A percentile compares a stretch with the other conserved stretches of the same genome.
Conservation (phyloP, 2,888 invertebrate genomes). For the Pilophorus perplexus region DNA sequence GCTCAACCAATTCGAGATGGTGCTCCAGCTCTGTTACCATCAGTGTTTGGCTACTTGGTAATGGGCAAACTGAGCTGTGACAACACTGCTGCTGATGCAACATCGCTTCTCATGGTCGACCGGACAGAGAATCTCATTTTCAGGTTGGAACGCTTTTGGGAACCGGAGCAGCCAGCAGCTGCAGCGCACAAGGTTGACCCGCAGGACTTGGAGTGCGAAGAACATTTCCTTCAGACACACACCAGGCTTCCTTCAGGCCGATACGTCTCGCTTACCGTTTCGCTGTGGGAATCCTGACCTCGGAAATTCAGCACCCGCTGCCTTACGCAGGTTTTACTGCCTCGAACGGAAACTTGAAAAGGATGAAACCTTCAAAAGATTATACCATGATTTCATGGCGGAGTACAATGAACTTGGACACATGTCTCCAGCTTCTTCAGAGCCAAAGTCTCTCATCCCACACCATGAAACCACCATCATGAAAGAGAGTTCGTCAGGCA, state of each 20-base stretch:
- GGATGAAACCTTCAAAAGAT: background rate
- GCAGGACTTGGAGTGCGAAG: slow-evolving; percentile 32
- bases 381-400: slow-evolving; percentile 45
- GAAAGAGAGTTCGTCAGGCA: background rate
- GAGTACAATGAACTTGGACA: slow-evolving; percentile 47
- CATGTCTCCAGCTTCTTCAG: slow-evolving; percentile 38
- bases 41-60: slow-evolving; percentile 13
- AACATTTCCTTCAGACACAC: slow-evolving; percentile 30
- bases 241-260: slow-evolving; percentile 2
- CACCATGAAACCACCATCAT: slow-evolving; percentile 21
- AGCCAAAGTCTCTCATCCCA: background rate
- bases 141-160: too few relatives aligned
- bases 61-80: background rate
- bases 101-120: background rate
- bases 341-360: slow-evolving; percentile 27
- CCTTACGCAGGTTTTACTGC: slow-evolving; percentile 29
- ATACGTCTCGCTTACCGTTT: slow-evolving; percentile 37
- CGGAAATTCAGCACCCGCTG: slow-evolving; percentile 18
- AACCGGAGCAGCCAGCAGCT: background rate
- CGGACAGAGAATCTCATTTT: background rate
- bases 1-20: background rate
- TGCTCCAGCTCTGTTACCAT: background rate
- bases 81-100: background rate
- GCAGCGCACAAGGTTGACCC: background rate
- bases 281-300: background rate